A percentile compares a stretch with the other conserved stretches of the same genome.
Evolutionary conservation across 1,140 invertebrate genomes (phyloP).

Genomic region (Pseudomyrmex flavicornis): DNA sequence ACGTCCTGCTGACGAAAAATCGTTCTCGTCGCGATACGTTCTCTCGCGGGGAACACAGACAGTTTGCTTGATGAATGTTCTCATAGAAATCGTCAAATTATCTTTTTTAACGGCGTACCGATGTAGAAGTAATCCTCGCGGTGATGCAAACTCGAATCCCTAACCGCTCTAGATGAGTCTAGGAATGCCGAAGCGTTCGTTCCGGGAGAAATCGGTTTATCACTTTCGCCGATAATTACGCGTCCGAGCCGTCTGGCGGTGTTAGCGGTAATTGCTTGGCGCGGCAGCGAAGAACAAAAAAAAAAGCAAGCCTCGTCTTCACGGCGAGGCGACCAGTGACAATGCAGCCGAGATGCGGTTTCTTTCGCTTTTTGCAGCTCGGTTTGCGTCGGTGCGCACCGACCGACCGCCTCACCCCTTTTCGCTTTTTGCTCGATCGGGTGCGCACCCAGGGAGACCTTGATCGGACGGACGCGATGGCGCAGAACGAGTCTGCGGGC

Average conservation of each 20-base stretch:
- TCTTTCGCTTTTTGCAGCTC: constrained; percentile 69
- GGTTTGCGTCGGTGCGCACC: constrained; percentile 67
- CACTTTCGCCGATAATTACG: constrained; percentile 78
- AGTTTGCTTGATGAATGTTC: too few relatives aligned
- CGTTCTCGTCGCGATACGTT: neutral
- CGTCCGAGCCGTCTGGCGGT: constrained; percentile 75
- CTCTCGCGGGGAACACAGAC: too few relatives aligned
- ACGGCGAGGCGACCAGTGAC: constrained; percentile 68
- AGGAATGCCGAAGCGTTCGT: constrained; percentile 25
- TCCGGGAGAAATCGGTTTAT: constrained; percentile 64
- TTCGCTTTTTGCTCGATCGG: constrained; percentile 76
- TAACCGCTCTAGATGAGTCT: constrained; percentile 24
- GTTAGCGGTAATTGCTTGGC: constrained; percentile 77
- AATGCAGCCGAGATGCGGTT: constrained; percentile 70
- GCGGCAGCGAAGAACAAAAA: constrained; percentile 7
- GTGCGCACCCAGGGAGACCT: constrained; percentile 73
- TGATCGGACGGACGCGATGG: constrained; percentile 77
- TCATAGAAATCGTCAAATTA: constrained; percentile 24
- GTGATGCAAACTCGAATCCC: constrained; percentile 39
- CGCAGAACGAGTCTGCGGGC: constrained; percentile 80
- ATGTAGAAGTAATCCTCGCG: constrained; percentile 19
- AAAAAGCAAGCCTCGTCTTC: constrained; percentile 22
- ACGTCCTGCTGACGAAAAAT: constrained; percentile 19
- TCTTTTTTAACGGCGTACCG: constrained; percentile 19
- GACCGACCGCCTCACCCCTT: constrained; percentile 57